Evolutionary conservation across 2,113 vertebrate genomes (phyloP), one percentile per base, ranked within the genome.

Genomic region (Apus apus): DNA sequence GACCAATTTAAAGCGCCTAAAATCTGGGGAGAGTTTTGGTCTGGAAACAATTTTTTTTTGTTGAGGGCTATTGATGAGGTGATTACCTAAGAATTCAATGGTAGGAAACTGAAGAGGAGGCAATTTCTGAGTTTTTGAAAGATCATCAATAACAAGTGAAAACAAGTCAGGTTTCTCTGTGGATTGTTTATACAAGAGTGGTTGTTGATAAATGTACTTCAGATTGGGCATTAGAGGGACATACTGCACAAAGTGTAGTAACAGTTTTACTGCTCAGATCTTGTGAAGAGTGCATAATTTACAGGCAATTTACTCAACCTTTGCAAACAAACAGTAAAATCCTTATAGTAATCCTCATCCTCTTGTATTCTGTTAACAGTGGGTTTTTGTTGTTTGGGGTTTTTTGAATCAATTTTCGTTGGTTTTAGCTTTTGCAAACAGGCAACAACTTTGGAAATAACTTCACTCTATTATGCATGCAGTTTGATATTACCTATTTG

Each of bases 181-280:
- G 58, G 22, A 25, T 89, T 84, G 73, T 76, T 94, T 72, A 88
- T n/a, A 57, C 40, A 87, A 34, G 62, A 58, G 7, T 20, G 66
- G 36, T 71, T 94, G 91, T 85, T 92, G 94, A 90, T 95, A 50
- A 76, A 83, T 94, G 54, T 92, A 68, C 74, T 76, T 85, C 36
- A 91, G 46, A 68, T 36, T 58, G 22, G 22, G 26, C 88, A 70
- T 80, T 71, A 86, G 67, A 84, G 66, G 58, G 46, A 54, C 26
- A 34, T 22, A 80, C 50, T 64, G 45, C 75, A 32, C 62, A 53
- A 92, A 53, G 40, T 75, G 13, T 83, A 74, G 26, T 72, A 91
- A 93, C 43, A 43, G 36, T 61, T 95, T 87, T 51, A 72, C 32
- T 81, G 22, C 73, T 57, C 48, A 54, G 45, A 70, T 29, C 38